A percentile compares a stretch with the other conserved stretches of the same genome.
Evolutionary conservation across 2,113 vertebrate genomes (phyloP).

Genomic region (Myrmophylax atrothorax): DNA sequence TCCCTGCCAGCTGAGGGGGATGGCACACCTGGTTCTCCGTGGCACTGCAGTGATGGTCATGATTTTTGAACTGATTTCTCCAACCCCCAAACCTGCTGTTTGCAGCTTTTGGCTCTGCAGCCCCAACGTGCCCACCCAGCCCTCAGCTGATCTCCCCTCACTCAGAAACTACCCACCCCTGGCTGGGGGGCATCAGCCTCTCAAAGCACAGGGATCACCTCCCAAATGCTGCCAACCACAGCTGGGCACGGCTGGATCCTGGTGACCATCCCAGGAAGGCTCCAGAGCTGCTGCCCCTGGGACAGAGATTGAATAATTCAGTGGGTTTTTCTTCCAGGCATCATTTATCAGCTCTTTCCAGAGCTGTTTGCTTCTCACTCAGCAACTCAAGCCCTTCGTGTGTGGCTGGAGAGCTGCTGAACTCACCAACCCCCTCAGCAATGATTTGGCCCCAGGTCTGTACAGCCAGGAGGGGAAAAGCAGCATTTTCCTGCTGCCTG

Average conservation of each 20-base stretch:
- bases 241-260: neutral
- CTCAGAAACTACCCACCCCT: accelerated
- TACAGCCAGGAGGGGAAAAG: neutral
- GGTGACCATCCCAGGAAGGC: neutral
- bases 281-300: neutral
- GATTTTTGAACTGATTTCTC: neutral
- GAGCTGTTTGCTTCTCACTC: neutral
- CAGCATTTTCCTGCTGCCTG: neutral
- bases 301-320: neutral
- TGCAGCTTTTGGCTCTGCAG: neutral
- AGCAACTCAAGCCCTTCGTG: neutral
- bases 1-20: neutral
- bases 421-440: neutral
- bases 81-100: accelerated
- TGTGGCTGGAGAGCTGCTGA: neutral
- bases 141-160: neutral
- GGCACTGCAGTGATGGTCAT: neutral
- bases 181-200: neutral
- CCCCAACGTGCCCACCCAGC: neutral
- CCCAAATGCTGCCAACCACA: neutral
- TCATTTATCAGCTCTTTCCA: neutral
- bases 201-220: neutral
- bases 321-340: neutral
- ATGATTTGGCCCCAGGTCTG: neutral
- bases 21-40: accelerated